Conservation (phyloP, 64 coral and sea anemone species). For the Pocillopora damicornis region DNA sequence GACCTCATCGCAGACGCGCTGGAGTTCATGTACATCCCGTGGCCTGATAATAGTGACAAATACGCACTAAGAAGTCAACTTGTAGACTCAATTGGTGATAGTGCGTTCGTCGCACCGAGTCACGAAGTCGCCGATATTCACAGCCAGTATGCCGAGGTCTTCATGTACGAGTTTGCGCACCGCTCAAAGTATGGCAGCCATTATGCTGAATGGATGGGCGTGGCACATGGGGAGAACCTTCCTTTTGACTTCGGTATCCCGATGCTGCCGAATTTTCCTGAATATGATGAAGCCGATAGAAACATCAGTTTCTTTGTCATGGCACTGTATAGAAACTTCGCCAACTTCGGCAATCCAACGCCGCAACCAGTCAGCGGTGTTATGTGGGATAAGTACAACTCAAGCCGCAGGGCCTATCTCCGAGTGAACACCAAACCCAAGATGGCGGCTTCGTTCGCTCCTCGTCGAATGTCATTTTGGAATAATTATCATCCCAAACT, state of each 20-base stretch:
- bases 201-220: constrained; percentile 45
- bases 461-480: constrained; percentile 46
- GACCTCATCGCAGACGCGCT: constrained; percentile 27
- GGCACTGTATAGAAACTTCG: constrained; percentile 53
- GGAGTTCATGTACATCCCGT: constrained; percentile 47
- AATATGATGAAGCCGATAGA: constrained; percentile 44
- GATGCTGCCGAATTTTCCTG: constrained; percentile 11
- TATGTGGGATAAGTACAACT: constrained; percentile 34
- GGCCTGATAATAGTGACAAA: constrained; percentile 28
- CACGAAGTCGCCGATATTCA: constrained; percentile 45
- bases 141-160: constrained; percentile 30
- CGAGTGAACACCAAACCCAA: constrained; percentile 3
- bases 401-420: constrained; percentile 8
- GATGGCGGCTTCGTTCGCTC: constrained; percentile 29
- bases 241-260: constrained; percentile 46
- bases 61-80: constrained; percentile 41
- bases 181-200: neutral
- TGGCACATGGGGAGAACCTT: constrained; percentile 42
- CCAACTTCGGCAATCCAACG: constrained; percentile 50
- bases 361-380: constrained; percentile 23
- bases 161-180: constrained; percentile 62
- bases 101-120: constrained; percentile 39
- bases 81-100: constrained; percentile 44
- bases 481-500: constrained; percentile 56
- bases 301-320: constrained; percentile 60